Evolutionary conservation across 1,140 invertebrate species (phyloP).

Genomic region (Caenorhabditis tropicalis): DNA sequence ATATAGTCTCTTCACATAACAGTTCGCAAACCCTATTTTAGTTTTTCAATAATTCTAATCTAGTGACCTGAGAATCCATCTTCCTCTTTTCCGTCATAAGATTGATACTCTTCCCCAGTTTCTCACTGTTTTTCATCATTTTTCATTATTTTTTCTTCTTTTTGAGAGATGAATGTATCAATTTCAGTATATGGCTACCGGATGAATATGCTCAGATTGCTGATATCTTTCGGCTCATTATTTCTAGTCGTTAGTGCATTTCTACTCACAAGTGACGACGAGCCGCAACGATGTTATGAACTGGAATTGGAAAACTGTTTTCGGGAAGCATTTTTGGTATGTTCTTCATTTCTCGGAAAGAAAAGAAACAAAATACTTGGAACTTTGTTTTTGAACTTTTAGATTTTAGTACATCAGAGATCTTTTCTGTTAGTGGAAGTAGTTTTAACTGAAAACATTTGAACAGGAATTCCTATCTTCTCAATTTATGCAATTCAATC

Average conservation of each 20-base stretch:
- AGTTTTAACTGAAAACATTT: background rate
- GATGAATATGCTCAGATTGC: slow-evolving; percentile 30
- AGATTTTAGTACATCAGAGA: too few species aligned
- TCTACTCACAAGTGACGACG: slow-evolving; percentile 14
- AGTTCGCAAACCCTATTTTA: too few species aligned
- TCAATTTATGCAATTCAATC: slow-evolving; percentile 27
- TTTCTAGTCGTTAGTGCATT: slow-evolving; percentile 23
- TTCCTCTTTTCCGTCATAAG: background rate
- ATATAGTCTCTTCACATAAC: too few species aligned
- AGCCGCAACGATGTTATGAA: slow-evolving; percentile 45
- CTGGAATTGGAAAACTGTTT: slow-evolving; percentile 52
- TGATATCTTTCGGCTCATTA: slow-evolving; percentile 33
- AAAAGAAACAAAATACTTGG: too few species aligned
- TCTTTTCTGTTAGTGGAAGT: background rate
- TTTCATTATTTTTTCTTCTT: background rate
- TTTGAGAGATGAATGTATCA: background rate
- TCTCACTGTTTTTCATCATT: background rate
- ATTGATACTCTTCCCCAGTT: background rate
- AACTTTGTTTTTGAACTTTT: too few species aligned
- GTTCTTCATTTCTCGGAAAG: background rate
- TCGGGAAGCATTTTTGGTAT: slow-evolving; percentile 51
- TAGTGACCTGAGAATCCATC: background rate
- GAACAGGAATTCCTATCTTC: slow-evolving; percentile 9
- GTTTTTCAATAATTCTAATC: background rate
- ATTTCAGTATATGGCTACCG: slow-evolving; percentile 32